phyloP scores from a whole-genome alignment of 2,888 invertebrate genomes.

The Notocelia uddmanniana region DNA sequence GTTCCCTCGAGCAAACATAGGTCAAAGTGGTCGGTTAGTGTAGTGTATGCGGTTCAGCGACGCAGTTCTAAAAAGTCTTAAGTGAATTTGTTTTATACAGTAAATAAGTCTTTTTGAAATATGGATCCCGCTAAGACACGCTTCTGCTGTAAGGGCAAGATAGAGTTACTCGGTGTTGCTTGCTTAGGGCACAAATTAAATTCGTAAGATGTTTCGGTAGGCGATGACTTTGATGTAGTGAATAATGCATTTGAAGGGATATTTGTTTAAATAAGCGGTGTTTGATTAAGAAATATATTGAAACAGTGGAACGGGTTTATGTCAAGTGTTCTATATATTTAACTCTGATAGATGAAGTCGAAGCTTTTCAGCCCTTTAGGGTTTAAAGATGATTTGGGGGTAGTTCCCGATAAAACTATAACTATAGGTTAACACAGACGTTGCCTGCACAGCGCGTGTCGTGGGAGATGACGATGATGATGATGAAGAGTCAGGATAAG shows the following conservation, averaged over 20 bases:
- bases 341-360: too few species aligned
- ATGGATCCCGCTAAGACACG: constrained; percentile 2
- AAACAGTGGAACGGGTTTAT: not conserved
- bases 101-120: not conserved
- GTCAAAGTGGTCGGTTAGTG: constrained; percentile 11
- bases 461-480: too few species aligned
- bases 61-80: not conserved
- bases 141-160: constrained; percentile 49
- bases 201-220: constrained; percentile 25
- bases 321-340: too few species aligned
- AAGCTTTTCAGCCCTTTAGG: too few species aligned
- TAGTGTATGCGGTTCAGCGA: constrained; percentile 44
- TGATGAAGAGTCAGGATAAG: too few species aligned
- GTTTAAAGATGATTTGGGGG: too few species aligned
- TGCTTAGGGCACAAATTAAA: constrained; percentile 41
- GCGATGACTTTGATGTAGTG: constrained; percentile 16
- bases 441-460: too few species aligned
- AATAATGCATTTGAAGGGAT: constrained; percentile 11
- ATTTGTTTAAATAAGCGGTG: not conserved
- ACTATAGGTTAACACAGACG: too few species aligned
- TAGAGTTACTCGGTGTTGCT: constrained; percentile 49
- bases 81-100: not conserved
- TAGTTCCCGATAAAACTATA: too few species aligned
- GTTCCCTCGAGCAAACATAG: not conserved
- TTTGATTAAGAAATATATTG: not conserved